phyloP scores from a whole-genome alignment of 1,140 invertebrate species.

The Cotesia chilonis region DNA sequence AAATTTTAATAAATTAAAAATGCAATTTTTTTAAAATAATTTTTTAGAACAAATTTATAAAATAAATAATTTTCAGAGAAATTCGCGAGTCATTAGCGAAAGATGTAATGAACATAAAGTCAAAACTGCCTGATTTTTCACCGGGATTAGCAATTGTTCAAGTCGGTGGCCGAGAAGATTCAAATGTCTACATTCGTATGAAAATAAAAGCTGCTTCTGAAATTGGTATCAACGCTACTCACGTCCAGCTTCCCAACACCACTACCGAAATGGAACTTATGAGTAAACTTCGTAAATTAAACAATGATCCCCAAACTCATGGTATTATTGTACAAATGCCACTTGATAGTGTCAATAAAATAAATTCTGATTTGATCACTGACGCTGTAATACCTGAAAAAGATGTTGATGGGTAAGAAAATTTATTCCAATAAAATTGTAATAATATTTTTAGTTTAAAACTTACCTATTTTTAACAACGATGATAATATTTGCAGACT shows the following conservation, averaged over 20 bases:
- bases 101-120: slow-evolving; percentile 73
- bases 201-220: slow-evolving; percentile 93
- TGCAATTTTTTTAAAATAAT: too few relatives aligned
- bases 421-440: neutral
- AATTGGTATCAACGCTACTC: slow-evolving; percentile 87
- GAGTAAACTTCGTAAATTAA: slow-evolving; percentile 78
- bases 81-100: slow-evolving; percentile 75
- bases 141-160: slow-evolving; percentile 86
- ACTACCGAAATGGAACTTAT: slow-evolving; percentile 86
- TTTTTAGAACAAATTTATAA: too few relatives aligned
- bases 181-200: slow-evolving; percentile 98
- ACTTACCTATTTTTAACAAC: slow-evolving; percentile 19
- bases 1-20: too few relatives aligned
- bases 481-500: slow-evolving; percentile 68
- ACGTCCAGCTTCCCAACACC: slow-evolving; percentile 82
- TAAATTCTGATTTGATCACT: slow-evolving; percentile 88
- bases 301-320: slow-evolving; percentile 85
- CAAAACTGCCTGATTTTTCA: slow-evolving; percentile 70
- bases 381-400: slow-evolving; percentile 86
- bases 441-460: too few relatives aligned
- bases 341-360: slow-evolving; percentile 81
- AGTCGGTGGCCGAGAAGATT: slow-evolving; percentile 95
- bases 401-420: slow-evolving; percentile 91
- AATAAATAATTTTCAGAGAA: slow-evolving; percentile 67
- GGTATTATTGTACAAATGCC: slow-evolving; percentile 99